Base-by-base conservation (phyloP, 2,888 invertebrate species). In the Octodonta nipae region DNA sequence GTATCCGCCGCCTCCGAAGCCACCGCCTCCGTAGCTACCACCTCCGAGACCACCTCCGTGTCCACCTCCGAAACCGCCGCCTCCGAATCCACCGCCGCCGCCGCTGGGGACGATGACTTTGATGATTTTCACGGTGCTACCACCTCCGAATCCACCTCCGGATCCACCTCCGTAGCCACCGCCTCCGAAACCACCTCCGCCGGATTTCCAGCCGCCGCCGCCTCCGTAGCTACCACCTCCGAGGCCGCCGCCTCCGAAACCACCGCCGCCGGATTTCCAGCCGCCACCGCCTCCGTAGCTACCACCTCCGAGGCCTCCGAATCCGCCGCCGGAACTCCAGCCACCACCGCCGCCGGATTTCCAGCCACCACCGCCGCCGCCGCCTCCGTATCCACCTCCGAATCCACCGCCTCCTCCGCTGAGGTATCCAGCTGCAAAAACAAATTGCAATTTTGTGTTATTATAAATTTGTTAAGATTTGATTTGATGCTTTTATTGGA, bases 61-160 rank as follows among this genome's bases (percentile, higher is more conserved):
- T 12, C 28, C 32, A n/a, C 30, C 31, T 15, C 30, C 28, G 16
- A 29, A 28, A 15, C 22, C 26, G 5, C 35, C 35, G 2, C 34
- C 34, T 26, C 34, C 33, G 11, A 22, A 34, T 11, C 16, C 35
- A 10, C 38, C 41, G 16, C 47, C 47, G 26, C 50, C 49, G 24
- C 48, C 43, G 43, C 49, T 45, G n/a, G 51, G 51, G 3, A 51
- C 49, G 33, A 51, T 42, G 25, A 51, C 43, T 38, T 52, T 51
- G 26, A 52, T 50, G 26, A 51, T 46, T 35, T 47, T 51, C 5
- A 50, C 44, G 28, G 45, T 43, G 28, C 42, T 41, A 24, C 37
- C 38, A 16, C 39, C 37, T 3, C 38, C 33, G 15, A 39, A 36
- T 11, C 37, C 38, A 15, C 49, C 48, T 14, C 47, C 45, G 31